Evolutionary conservation across 2,797 vertebrate species (phyloP).

Genomic region (Hyperoplus immaculatus): DNA sequence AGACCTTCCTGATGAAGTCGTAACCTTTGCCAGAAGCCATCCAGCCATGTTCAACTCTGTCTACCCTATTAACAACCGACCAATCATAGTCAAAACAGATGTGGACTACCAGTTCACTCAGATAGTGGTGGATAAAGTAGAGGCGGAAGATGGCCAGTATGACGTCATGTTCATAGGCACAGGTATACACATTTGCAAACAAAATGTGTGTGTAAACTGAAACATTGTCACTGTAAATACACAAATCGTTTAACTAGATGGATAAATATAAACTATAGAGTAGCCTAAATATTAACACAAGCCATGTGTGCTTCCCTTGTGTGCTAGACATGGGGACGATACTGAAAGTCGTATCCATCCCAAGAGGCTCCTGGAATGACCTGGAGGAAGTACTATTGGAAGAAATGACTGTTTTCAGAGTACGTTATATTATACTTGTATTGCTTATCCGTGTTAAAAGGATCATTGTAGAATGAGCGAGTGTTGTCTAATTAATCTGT

Average conservation of each 20-base stretch:
- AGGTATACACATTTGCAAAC: constrained; percentile 79
- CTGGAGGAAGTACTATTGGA: constrained; percentile 98
- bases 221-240: background rate
- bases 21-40: constrained; percentile 97
- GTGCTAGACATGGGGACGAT: constrained; percentile 93
- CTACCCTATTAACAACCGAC: constrained; percentile 94
- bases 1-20: constrained; percentile 97
- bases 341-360: constrained; percentile 97
- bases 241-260: background rate
- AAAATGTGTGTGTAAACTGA: background rate
- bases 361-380: constrained; percentile 97
- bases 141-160: constrained; percentile 97
- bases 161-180: constrained; percentile 99
- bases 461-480: background rate
- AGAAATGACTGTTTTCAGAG: constrained; percentile 98
- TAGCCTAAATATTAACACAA: background rate
- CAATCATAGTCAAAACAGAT: constrained; percentile 96
- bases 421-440: constrained; percentile 73
- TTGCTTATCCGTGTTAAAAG: background rate
- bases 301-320: constrained; percentile 25
- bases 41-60: constrained; percentile 98
- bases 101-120: constrained; percentile 98
- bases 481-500: background rate
- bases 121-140: constrained; percentile 97
- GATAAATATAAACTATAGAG: background rate